Base-by-base conservation (phyloP, 2,888 invertebrate genomes). In the Euzophera pinguis region DNA sequence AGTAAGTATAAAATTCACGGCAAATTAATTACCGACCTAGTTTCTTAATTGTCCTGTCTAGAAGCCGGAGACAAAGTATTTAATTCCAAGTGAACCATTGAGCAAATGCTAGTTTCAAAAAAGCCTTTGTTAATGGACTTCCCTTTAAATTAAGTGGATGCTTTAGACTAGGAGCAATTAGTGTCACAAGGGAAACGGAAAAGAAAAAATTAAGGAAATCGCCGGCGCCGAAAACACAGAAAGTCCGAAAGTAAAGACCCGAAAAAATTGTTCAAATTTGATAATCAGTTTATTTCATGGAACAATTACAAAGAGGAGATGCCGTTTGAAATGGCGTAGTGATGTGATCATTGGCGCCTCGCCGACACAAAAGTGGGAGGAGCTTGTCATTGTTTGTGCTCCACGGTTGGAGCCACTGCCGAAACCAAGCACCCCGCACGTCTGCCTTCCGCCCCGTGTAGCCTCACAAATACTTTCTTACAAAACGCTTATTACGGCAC, bases 111-210 rank as follows among this genome's bases (percentile, higher is more conserved):
- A 49, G 41, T 41, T 41, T n/a, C 41, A n/a, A 52, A 45, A 39
- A 48, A 49, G 41, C 49, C 41, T 22, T 41, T 38, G 52, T 49
- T 35, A 35, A 42, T 41, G 32, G 47, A 32, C 32, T 27, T 41
- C 41, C 42, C 50, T 29, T 48, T 32, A 55, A 53, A 56, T 53
- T 47, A 55, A 56, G 53, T 51, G 49, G 29, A 48, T 48, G 16
- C 49, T 53, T 43, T 47, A 50, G 50, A 56, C 49, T 52, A 53
- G 48, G 16, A 53, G 56, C 56, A 56, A 52, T 56, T 56, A 56
- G 53, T 16, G 53, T 48, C 47, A 45, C 55, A 49, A 55, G 53
- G 43, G 35, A 39, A 10, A 32, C 9, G 32, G 8, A 32, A 52
- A 29, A 14, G 52, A 17, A 49, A 39, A 32, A 52, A 48, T 37